phyloP scores from a whole-genome alignment of 1,140 invertebrate species.

The Achatina immaculata region DNA sequence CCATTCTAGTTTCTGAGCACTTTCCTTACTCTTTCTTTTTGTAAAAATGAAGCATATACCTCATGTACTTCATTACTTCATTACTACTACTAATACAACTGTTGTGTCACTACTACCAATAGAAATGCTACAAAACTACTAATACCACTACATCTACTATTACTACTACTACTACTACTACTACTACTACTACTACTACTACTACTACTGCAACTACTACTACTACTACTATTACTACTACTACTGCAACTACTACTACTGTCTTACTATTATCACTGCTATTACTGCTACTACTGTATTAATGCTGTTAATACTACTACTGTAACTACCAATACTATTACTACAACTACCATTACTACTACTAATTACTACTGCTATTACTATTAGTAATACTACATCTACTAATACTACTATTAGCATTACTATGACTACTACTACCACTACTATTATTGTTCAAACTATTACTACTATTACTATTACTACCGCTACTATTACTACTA shows the following conservation, averaged over 20 bases:
- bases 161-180: constrained; percentile 16
- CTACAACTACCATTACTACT: constrained; percentile 15
- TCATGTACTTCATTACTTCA: not conserved
- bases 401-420: constrained; percentile 29
- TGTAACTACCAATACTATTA: too few relatives aligned
- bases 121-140: not conserved
- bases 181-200: not conserved
- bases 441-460: too few relatives aligned
- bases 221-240: constrained; percentile 25
- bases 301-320: constrained; percentile 16
- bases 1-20: too few relatives aligned
- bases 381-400: constrained; percentile 26
- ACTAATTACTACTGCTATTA: constrained; percentile 23
- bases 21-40: too few relatives aligned
- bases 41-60: too few relatives aligned
- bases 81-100: constrained; percentile 18
- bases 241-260: constrained; percentile 29
- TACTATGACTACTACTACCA: constrained; percentile 23
- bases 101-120: not conserved
- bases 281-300: constrained; percentile 18
- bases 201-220: constrained; percentile 8
- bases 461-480: constrained; percentile 23
- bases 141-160: constrained; percentile 1
- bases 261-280: constrained; percentile 13
- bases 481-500: constrained; percentile 13